phyloP scores from a whole-genome alignment of 2,888 invertebrate genomes.

The Punctoribates punctum region DNA sequence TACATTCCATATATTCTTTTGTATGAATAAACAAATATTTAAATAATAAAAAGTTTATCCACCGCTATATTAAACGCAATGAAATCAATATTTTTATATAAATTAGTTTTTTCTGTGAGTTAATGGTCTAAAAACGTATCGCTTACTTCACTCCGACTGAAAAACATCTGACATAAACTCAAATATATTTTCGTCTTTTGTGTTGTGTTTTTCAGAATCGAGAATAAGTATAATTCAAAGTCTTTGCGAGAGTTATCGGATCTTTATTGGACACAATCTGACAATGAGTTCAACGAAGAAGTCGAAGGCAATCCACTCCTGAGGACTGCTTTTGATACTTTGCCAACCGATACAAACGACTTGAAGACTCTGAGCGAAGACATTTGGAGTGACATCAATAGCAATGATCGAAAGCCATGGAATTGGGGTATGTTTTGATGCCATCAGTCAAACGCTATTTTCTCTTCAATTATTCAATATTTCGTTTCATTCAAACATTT shows the following conservation, averaged over 20 bases:
- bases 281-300: constrained; percentile 5
- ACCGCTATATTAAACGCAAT: not conserved
- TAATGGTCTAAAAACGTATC: not conserved
- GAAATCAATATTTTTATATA: not conserved
- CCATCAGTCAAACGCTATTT: not conserved
- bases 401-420: constrained; percentile 44
- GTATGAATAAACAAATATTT: not conserved
- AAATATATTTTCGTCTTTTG: not conserved
- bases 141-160: not conserved
- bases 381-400: constrained; percentile 43
- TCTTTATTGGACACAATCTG: not conserved
- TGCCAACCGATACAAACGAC: constrained; percentile 26
- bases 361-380: constrained; percentile 33
- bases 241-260: constrained; percentile 1
- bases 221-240: not conserved
- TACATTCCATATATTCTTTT: not conserved
- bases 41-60: not conserved
- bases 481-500: not conserved
- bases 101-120: not conserved
- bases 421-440: constrained; percentile 41
- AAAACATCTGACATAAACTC: not conserved
- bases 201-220: not conserved
- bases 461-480: constrained; percentile 3
- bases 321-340: not conserved
- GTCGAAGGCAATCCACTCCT: not conserved